Conservation (phyloP, 2,113 vertebrate genomes). For the Macrotus californicus region DNA sequence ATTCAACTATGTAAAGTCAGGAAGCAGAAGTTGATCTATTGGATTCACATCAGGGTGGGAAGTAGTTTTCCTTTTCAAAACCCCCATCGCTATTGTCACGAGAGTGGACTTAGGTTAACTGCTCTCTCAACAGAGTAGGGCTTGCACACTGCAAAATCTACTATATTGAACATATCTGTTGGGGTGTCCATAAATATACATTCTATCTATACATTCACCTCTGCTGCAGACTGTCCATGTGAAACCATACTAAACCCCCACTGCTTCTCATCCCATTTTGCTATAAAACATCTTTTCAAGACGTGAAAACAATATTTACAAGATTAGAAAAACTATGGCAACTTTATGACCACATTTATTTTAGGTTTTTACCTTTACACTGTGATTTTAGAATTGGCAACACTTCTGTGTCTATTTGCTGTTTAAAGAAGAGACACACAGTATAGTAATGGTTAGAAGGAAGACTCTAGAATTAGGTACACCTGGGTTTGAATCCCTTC, state of each 20-base stretch:
- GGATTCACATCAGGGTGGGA: neutral
- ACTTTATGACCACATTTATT: neutral
- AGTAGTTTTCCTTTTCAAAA: neutral
- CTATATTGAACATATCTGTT: neutral
- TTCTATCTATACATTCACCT: neutral
- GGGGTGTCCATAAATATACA: neutral
- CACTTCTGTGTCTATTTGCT: neutral
- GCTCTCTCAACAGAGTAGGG: neutral
- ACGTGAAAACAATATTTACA: neutral
- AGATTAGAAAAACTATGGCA: neutral
- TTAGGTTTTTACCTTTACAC: neutral
- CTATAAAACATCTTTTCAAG: neutral
- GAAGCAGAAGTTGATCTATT: neutral
- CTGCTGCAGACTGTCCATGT: neutral
- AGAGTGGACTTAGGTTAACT: neutral
- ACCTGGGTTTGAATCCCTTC: neutral
- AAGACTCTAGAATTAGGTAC: neutral
- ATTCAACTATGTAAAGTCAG: neutral
- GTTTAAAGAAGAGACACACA: neutral
- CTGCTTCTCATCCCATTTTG: neutral
- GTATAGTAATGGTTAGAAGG: neutral
- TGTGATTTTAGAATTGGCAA: neutral
- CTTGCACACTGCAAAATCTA: neutral
- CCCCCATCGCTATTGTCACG: neutral
- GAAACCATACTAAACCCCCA: neutral